Percentiles rank a stretch among this genome's conserved stretches.
phyloP scores from a whole-genome alignment of 1,140 invertebrate species.

The Temnothorax longispinosus region DNA sequence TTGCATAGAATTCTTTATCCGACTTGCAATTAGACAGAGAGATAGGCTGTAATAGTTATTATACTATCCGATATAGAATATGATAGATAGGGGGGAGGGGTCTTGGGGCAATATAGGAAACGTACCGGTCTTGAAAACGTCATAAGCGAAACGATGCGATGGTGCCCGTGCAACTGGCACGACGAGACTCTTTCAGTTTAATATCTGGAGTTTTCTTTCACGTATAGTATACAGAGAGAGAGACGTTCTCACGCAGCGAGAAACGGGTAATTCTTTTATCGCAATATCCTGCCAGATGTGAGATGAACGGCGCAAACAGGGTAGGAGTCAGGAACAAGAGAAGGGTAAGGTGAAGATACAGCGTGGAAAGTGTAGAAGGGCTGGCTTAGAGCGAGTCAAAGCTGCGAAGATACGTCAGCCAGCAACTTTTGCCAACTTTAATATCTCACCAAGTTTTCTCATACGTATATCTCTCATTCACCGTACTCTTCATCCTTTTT shows the following conservation, averaged over 20 bases:
- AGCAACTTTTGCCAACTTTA: conserved; percentile 66
- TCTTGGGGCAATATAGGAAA: neutral
- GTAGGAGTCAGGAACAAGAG: conserved; percentile 25
- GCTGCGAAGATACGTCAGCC: conserved; percentile 56
- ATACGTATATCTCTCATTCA: conserved; percentile 38
- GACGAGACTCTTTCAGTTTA: conserved; percentile 57
- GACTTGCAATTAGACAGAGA: neutral
- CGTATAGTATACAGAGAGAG: conserved; percentile 50
- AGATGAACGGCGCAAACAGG: conserved; percentile 50
- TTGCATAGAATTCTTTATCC: conserved; percentile 9
- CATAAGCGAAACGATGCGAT: neutral
- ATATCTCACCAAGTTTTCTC: conserved; percentile 67
- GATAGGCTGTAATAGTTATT: conserved; percentile 3
- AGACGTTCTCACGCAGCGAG: conserved; percentile 64
- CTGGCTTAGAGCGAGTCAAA: conserved; percentile 32
- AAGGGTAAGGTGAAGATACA: conserved; percentile 45
- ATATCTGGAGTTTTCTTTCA: conserved; percentile 69
- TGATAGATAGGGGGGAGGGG: neutral
- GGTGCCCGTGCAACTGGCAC: conserved; percentile 8
- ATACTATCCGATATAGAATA: neutral
- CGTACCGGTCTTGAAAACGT: conserved; percentile 11
- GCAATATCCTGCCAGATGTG: conserved; percentile 69
- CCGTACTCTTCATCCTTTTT: neutral
- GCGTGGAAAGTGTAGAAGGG: conserved; percentile 43
- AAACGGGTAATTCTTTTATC: conserved; percentile 72